Evolutionary conservation across 1,140 invertebrate genomes (phyloP), one percentile per base, ranked within the genome.

Genomic region (Watersipora subatra): DNA sequence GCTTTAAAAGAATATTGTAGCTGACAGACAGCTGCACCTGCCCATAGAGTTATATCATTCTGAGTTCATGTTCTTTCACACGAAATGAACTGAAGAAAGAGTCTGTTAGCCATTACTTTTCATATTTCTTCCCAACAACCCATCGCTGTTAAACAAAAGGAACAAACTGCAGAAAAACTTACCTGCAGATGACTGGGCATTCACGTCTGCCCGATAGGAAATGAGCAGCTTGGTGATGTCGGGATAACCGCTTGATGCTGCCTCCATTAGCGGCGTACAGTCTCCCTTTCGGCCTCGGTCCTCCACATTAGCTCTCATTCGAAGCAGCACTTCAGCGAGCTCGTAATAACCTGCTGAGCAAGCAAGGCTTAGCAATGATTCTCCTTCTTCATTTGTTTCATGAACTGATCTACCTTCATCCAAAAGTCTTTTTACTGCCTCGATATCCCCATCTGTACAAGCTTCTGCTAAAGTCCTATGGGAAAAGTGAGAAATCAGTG

Each of bases 311-410:
- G 93, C 93, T 81, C 91, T 90, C 92, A 97, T 97, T 29, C 92
- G 92, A 72, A 97, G 83, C 70, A 97, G 81, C 73, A 97, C 91
- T 75, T 92, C 67, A 0, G 93, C 92, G 22, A 98, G 92, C 79
- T 97, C 94, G 46, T 92, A 86, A 76, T 96, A 98, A 56, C 95
- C 94, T 27, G 93, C 93, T 78, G 94, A 97, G 79, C 93, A 97
- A 0, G 95, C 94, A 61, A 98, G 82, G 1, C 93, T 97, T n/a
- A 99, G 82, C 0, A 96, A 92, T 28, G 94, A 98, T 82, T 98
- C 95, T 3, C 94, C 97, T 80, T 97, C 79, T 77, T 98, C 94
- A 1, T 93, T 97, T 76, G 95, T 92, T 64, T 93, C 92, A 83
- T 98, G 97, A 70, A 98, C 95, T 74, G 93, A 91, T 15, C 88